These are phyloP conservation scores for Calameuta idolon DNA, from an alignment of 2,888 invertebrate genomes.

Conservation along the genomic window DNA sequence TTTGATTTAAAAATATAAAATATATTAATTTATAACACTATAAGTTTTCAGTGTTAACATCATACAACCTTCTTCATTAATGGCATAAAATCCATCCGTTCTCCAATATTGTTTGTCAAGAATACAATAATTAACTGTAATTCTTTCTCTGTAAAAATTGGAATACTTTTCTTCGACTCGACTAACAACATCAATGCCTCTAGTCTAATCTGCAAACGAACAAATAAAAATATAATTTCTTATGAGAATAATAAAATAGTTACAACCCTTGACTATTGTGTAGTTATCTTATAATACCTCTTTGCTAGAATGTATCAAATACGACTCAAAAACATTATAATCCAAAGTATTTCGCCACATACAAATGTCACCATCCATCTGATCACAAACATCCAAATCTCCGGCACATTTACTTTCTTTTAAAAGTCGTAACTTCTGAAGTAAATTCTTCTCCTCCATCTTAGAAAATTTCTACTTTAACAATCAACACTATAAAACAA, in stretches of 20 bases:
- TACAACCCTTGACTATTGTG: neutral
- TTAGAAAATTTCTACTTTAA: neutral
- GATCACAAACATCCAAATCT: conserved; percentile 43
- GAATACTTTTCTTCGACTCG: conserved; percentile 81
- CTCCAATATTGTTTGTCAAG: conserved; percentile 77
- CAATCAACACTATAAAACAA: neutral
- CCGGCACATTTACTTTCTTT: conserved; percentile 44
- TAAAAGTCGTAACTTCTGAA: conserved; percentile 30
- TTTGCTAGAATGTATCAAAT: conserved; percentile 72
- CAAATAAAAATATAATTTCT: conserved; percentile 35
- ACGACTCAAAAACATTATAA: conserved; percentile 69
- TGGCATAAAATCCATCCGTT: conserved; percentile 77
- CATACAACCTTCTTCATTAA: conserved; percentile 76
- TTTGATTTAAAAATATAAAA: neutral
- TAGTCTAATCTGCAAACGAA: conserved; percentile 73
- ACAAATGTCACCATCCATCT: conserved; percentile 31
- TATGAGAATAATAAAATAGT: conserved; percentile 26
- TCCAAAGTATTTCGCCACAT: conserved; percentile 72
- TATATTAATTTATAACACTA: neutral
- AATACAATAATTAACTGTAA: conserved; percentile 74
- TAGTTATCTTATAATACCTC: conserved; percentile 67
- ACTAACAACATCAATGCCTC: conserved; percentile 78
- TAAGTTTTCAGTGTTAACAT: neutral
- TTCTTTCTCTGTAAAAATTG: conserved; percentile 73
- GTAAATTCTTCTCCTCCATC: conserved; percentile 30